Conservation (phyloP, 1,140 invertebrate species). For the Rhagoletis zephyria region DNA sequence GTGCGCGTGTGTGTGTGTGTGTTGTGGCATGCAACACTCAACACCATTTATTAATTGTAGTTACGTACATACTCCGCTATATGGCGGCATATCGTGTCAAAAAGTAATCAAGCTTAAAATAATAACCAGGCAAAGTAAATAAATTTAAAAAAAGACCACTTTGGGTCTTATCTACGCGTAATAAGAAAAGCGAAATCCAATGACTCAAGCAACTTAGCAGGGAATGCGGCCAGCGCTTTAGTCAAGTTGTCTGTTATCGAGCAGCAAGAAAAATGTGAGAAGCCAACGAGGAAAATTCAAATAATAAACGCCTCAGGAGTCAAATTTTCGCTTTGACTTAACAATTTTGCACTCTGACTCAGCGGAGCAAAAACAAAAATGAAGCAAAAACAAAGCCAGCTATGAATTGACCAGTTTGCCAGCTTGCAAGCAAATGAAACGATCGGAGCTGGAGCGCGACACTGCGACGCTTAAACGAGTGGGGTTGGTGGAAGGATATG, state of each 20-base stretch:
- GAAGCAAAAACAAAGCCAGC: background rate
- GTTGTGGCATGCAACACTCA: constrained; percentile 29
- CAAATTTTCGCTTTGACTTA: constrained; percentile 27
- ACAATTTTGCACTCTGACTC: constrained; percentile 18
- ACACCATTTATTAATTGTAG: constrained; percentile 28
- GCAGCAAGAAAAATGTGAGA: background rate
- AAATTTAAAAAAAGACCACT: background rate
- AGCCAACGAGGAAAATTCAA: constrained; percentile 42
- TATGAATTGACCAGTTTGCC: background rate
- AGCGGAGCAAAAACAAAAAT: background rate
- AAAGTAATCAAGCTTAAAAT: constrained; percentile 41
- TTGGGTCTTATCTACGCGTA: background rate
- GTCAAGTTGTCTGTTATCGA: background rate
- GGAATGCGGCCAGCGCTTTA: background rate
- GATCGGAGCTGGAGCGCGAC: background rate
- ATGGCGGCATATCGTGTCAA: constrained; percentile 7
- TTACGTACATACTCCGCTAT: background rate
- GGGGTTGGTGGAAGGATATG: background rate
- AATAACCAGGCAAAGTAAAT: constrained; percentile 3
- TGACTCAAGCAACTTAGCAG: constrained; percentile 26
- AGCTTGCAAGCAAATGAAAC: background rate
- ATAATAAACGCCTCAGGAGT: constrained; percentile 36
- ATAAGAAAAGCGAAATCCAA: background rate
- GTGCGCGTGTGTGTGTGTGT: background rate
- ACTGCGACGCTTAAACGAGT: background rate